Conservation (phyloP, 1,140 invertebrate species). For the Drosophila busckii region DNA sequence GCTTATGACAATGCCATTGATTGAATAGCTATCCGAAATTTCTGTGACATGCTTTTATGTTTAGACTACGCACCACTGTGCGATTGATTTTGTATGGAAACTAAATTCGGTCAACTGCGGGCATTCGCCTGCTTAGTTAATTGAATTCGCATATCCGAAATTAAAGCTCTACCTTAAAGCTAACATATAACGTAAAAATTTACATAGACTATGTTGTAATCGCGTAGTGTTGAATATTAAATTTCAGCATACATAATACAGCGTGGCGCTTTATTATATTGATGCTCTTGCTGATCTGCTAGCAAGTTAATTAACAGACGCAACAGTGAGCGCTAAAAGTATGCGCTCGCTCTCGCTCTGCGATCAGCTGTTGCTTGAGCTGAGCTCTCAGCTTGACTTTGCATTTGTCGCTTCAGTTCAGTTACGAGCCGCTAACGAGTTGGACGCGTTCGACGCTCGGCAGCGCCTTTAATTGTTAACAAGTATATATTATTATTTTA, state of each 20-base stretch:
- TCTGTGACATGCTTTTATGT: too few species aligned
- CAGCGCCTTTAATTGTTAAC: not conserved
- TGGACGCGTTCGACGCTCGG: slow-evolving; percentile 30
- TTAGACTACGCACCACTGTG: not conserved
- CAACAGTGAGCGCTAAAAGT: slow-evolving; percentile 47
- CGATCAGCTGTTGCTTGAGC: slow-evolving; percentile 49
- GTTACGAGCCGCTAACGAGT: slow-evolving; percentile 34
- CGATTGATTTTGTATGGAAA: too few species aligned
- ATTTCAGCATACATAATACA: slow-evolving; percentile 4
- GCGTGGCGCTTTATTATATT: slow-evolving; percentile 15
- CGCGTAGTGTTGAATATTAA: slow-evolving; percentile 4
- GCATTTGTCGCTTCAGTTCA: slow-evolving; percentile 33
- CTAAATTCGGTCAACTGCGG: slow-evolving; percentile 17
- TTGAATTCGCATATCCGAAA: slow-evolving; percentile 40
- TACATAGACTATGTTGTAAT: not conserved
- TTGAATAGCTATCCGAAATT: too few species aligned
- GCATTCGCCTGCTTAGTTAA: slow-evolving; percentile 52
- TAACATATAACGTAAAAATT: not conserved
- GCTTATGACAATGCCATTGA: too few species aligned
- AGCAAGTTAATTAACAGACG: slow-evolving; percentile 49
- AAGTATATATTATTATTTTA: not conserved
- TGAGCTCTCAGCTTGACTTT: slow-evolving; percentile 8
- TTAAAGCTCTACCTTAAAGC: slow-evolving; percentile 1
- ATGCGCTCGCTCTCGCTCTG: not conserved
- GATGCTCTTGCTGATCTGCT: slow-evolving; percentile 25